Base-by-base conservation (phyloP, 2,797 vertebrate species). In the Phyllotis vaccarum region DNA sequence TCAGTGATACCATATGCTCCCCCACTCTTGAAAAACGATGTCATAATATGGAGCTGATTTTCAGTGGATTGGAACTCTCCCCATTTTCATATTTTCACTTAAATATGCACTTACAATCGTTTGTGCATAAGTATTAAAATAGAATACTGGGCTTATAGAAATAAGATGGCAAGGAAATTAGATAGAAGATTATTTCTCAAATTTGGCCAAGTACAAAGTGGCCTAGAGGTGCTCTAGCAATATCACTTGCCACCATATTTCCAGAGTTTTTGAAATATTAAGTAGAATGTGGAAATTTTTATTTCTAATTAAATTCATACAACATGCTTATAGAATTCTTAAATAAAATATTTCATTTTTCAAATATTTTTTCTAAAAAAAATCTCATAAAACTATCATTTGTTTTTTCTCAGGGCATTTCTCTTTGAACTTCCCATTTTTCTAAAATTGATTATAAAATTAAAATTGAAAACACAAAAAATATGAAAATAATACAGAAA, bases 371-470 rank as follows among this genome's bases (percentile, higher is more conserved):
- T 75, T 40, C 29, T 46, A 14, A 29, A 91, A 86, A 96, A 75
- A 58, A n/a, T n/a, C 81, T 85, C 34, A 90, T 91, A 89, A 93
- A 92, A 94, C 34, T 49, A 29, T 52, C 56, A 92, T 82, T 96
- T 95, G 54, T 0, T 76, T 82, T 93, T 75, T 83, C 52, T 94
- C 58, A 64, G 46, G 79, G 12, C 46, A 49, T 56, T 60, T 95
- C 79, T 95, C 83, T 83, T 93, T 95, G 82, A 93, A 93, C 64
- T 49, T 89, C 49, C 86, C 2, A 64, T 17, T 58, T 8, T 88
- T 93, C 78, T 88, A 80, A 94, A 97, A 95, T 82, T 88, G n/a
- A 80, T 79, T 64, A 95, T 95, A 96, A 97, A 96, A 89, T 75
- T 76, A 66, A 94, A 86, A 37, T 80, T 17, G 11, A 29, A 96